These are phyloP conservation scores for Trematomus loennbergii DNA, from an alignment of 2,113 vertebrate genomes.

Conservation along the genomic window DNA sequence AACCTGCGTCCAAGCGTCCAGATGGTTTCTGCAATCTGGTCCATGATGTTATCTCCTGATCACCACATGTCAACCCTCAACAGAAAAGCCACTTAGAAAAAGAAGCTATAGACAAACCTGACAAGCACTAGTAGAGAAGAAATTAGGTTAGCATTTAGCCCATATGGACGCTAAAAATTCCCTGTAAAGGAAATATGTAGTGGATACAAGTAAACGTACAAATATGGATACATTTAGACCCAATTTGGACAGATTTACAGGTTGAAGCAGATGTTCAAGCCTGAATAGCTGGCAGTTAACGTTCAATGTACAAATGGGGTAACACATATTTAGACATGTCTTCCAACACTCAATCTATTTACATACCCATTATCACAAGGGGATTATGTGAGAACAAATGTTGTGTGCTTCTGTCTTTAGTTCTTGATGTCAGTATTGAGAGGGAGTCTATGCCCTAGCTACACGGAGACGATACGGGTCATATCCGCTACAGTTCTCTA, in stretches of 20 bases:
- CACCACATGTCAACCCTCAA: constrained; percentile 76
- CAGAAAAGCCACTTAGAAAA: constrained; percentile 31
- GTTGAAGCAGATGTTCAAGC: neutral
- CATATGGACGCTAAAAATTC: neutral
- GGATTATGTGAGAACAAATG: neutral
- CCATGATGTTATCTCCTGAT: constrained; percentile 72
- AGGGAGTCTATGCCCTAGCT: constrained; percentile 7
- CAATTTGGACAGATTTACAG: constrained; percentile 1
- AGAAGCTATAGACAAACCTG: neutral
- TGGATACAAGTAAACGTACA: neutral
- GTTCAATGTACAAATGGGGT: neutral
- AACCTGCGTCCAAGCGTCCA: constrained; percentile 84
- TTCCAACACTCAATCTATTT: neutral
- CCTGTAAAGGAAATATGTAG: neutral
- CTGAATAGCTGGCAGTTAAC: neutral
- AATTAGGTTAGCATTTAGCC: neutral
- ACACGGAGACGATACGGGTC: too few relatives aligned
- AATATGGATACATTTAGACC: neutral
- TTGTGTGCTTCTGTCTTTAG: constrained; percentile 11
- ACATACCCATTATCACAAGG: neutral
- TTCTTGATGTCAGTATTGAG: constrained; percentile 35
- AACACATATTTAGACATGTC: neutral
- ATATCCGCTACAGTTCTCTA: too few relatives aligned
- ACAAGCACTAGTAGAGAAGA: constrained; percentile 1
- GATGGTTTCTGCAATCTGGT: constrained; percentile 90